Evolutionary conservation across 2,888 invertebrate genomes (phyloP), one percentile per base, ranked within the genome.

Genomic region (Chrysolina haemoptera): DNA sequence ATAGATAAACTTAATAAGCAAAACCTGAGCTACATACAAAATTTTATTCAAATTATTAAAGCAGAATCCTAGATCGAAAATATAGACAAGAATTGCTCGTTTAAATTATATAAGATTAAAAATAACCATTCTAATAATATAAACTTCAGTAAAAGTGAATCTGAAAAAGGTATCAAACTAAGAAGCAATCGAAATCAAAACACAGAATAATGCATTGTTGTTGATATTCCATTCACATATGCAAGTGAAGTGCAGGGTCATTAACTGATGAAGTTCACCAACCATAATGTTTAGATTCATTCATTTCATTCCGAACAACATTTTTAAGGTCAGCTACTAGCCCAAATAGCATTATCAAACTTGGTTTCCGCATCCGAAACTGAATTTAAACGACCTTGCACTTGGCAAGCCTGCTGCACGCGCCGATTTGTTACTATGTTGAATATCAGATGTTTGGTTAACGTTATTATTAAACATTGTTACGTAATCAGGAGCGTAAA

Each of bases 341-440:
- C 35, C 27, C 27, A 59, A 59, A 59, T 59, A 35, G 1, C 14
- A n/a, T 5, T 59, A 59, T 59, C 59, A 35, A 59, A 59, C 59
- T 35, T 59, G 22, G 59, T 59, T 59, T 59, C 59, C 59, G 59
- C 59, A 59, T 59, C n/a, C 59, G 67, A 53, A 53, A 67, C 53
- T 55, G 41, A 41, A 67, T 67, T 35, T 67, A 53, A 63, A 67
- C 66, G 78, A 76, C 81, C 81, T 82, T 81, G 81, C 77, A 78
- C 81, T 81, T 82, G 76, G 78, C 73, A 75, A 62, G 76, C 63
- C 73, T 48, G 46, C 69, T 69, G 74, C 82, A 82, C 82, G 81
- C 80, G 82, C 79, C 71, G 67, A 72, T 78, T 75, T 76, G 81
- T 82, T 81, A 81, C 82, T 81, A 80, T 75, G 81, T 82, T 74